A percentile compares a stretch with the other conserved stretches of the same genome.
phyloP scores from a whole-genome alignment of 2,888 invertebrate genomes.

The Clitarchus hookeri region DNA sequence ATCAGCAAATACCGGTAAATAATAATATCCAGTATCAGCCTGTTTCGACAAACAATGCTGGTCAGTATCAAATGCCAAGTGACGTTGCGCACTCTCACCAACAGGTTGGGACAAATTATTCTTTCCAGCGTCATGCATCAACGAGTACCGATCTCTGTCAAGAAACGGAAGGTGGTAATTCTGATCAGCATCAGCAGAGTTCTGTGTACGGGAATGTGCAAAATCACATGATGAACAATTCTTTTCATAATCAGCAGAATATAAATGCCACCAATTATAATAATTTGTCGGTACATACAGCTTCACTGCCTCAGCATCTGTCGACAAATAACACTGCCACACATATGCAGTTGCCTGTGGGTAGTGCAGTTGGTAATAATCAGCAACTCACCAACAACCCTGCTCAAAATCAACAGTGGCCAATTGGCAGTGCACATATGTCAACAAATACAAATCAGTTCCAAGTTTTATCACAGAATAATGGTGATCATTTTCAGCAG shows the following conservation, averaged over 20 bases:
- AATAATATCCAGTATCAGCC: neutral
- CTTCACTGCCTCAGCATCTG: neutral
- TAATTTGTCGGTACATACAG: neutral
- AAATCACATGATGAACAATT: neutral
- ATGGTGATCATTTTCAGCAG: neutral
- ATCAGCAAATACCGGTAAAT: neutral
- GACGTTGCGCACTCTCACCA: neutral
- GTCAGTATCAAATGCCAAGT: neutral
- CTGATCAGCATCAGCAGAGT: neutral
- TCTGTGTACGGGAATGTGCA: neutral
- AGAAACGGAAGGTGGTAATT: neutral
- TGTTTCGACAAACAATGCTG: neutral
- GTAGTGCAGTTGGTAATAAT: no score
- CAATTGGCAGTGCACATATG: neutral
- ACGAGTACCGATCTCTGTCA: neutral
- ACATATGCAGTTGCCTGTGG: no score
- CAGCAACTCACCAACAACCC: no score
- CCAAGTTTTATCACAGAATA: neutral
- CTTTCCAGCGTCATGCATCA: neutral
- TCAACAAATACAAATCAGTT: neutral
- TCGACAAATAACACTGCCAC: neutral
- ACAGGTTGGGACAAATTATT: neutral
- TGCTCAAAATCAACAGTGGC: neutral
- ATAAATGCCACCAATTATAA: neutral
- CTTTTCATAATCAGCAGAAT: conserved; percentile 14